A percentile compares a stretch with the other conserved stretches of the same genome.
Evolutionary conservation across 2,888 invertebrate genomes (phyloP).

Genomic region (Stenotaenia linearis): DNA sequence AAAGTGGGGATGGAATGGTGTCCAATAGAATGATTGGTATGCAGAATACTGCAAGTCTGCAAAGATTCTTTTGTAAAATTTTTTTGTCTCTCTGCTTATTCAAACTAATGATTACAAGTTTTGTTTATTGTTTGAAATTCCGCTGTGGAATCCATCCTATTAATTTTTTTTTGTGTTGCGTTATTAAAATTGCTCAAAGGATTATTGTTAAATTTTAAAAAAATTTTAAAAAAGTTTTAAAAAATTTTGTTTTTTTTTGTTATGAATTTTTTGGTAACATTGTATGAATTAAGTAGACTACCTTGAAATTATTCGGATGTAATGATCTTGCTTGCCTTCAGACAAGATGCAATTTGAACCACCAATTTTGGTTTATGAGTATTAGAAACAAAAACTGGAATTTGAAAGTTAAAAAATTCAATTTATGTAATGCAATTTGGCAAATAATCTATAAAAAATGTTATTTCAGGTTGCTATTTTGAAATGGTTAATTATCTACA

Average conservation of each 20-base stretch:
- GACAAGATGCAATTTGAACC: neutral
- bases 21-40: constrained; percentile 10
- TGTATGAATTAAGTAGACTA: neutral
- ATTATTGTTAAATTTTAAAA: neutral
- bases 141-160: neutral
- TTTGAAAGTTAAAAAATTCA: no score
- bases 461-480: constrained; percentile 35
- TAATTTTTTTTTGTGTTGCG: no score
- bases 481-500: constrained; percentile 39
- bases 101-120: neutral
- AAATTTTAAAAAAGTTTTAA: neutral
- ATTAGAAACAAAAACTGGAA: no score
- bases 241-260: neutral
- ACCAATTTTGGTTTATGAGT: neutral
- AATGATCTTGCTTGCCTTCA: neutral
- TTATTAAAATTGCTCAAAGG: no score
- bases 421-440: no score
- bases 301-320: neutral
- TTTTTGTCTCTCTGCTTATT: neutral
- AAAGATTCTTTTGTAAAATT: neutral
- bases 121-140: neutral
- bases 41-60: neutral
- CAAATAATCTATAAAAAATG: neutral
- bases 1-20: neutral
- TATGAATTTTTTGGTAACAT: neutral